Evolutionary conservation across 2,113 vertebrate species (phyloP).

Genomic region (Uropsilus gracilis): DNA sequence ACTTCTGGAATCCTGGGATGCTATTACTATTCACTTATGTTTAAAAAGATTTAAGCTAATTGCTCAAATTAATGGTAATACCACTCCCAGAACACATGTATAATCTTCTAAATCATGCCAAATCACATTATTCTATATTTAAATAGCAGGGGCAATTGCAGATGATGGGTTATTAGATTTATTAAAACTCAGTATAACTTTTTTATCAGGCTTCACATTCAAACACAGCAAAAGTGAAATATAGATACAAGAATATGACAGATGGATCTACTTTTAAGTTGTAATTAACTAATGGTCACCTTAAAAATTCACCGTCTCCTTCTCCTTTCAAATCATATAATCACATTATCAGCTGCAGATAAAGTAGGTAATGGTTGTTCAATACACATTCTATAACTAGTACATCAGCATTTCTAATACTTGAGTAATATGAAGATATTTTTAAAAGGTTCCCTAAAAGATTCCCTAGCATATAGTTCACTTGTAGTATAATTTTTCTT

Average conservation of each 20-base stretch:
- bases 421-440: background rate
- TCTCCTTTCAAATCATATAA: background rate
- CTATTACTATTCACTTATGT: too few relatives aligned
- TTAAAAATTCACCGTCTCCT: background rate
- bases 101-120: background rate
- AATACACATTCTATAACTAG: background rate
- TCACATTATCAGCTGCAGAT: background rate
- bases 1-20: too few relatives aligned
- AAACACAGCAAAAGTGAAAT: background rate
- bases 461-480: background rate
- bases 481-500: constrained; percentile 48
- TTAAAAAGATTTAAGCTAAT: too few relatives aligned
- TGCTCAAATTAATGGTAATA: too few relatives aligned
- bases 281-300: background rate
- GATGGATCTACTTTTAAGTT: background rate
- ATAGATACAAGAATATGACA: background rate
- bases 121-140: background rate
- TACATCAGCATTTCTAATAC: background rate
- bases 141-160: background rate
- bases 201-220: background rate
- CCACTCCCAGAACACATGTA: too few relatives aligned
- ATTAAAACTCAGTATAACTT: background rate
- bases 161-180: background rate
- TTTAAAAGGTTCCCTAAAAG: background rate
- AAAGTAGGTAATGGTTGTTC: background rate